Conservation (phyloP, 1,140 invertebrate genomes). For the Polyergus mexicanus region DNA sequence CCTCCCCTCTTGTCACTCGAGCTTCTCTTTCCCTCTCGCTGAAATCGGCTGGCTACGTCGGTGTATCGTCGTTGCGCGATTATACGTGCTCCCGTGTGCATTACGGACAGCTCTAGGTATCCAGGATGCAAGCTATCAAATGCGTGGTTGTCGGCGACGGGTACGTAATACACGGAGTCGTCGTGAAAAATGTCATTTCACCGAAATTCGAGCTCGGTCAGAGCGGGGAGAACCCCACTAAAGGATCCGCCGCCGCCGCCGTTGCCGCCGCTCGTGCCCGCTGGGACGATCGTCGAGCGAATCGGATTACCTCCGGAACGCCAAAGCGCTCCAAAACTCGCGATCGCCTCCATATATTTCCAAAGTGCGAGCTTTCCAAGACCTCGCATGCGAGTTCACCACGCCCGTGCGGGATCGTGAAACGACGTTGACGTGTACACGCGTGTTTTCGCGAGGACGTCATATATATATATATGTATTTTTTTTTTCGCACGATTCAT, state of each 20-base stretch:
- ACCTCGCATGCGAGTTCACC: conserved; percentile 8
- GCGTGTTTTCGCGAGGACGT: conserved; percentile 37
- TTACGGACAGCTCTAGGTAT: conserved; percentile 64
- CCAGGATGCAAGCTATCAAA: conserved; percentile 96
- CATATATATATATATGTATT: background rate
- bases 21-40: conserved; percentile 24
- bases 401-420: conserved; percentile 26
- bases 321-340: background rate
- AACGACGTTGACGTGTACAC: conserved; percentile 37
- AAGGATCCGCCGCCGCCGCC: background rate
- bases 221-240: background rate
- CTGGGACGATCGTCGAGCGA: background rate
- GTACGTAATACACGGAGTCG: conserved; percentile 87
- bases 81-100: conserved; percentile 71
- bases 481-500: background rate
- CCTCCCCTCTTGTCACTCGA: background rate
- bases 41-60: conserved; percentile 58
- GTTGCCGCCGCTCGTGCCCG: background rate
- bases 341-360: background rate
- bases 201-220: no score
- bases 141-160: conserved; percentile 98
- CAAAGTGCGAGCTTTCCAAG: background rate
- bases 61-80: conserved; percentile 64
- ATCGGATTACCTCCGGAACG: background rate
- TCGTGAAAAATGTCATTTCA: background rate